A percentile compares a stretch with the other conserved stretches of the same genome.
Evolutionary conservation across 2,888 invertebrate species (phyloP).

Genomic region (Pseudanteris insignis): DNA sequence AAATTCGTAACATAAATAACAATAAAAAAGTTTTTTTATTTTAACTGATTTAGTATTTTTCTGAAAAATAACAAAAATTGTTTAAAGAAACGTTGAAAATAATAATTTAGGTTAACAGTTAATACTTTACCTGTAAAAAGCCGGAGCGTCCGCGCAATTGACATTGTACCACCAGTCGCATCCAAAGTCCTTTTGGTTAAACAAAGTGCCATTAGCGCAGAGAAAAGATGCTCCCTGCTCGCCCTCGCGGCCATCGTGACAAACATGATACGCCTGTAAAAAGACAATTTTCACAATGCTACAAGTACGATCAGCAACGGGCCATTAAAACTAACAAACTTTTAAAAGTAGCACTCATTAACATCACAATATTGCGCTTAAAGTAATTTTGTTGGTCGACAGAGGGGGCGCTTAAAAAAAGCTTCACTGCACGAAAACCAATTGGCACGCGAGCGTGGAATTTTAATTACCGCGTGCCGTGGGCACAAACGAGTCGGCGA

Average conservation of each 20-base stretch:
- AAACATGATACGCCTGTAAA: conserved; percentile 83
- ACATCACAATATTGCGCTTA: conserved; percentile 8
- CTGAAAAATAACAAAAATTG: too few relatives aligned
- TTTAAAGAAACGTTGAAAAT: too few relatives aligned
- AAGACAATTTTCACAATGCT: conserved; percentile 8
- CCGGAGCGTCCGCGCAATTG: conserved; percentile 79
- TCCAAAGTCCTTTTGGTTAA: conserved; percentile 85
- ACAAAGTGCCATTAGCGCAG: conserved; percentile 86
- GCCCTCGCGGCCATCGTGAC: conserved; percentile 87
- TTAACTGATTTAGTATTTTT: too few relatives aligned
- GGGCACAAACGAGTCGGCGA: too few relatives aligned
- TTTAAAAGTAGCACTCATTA: too few relatives aligned
- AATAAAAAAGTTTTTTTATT: too few relatives aligned
- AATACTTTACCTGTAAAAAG: conserved; percentile 76
- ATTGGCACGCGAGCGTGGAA: conserved; percentile 49
- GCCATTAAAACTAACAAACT: too few relatives aligned
- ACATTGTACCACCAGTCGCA: conserved; percentile 96
- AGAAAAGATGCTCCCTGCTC: conserved; percentile 84
- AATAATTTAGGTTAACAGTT: too few relatives aligned
- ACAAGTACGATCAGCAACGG: too few relatives aligned
- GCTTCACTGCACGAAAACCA: conserved; percentile 31
- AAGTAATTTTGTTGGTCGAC: conserved; percentile 17
- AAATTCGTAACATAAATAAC: too few relatives aligned
- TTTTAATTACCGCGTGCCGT: too few relatives aligned
- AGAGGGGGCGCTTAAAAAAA: conserved; percentile 11